These are phyloP conservation scores for Caenorhabditis doughertyi DNA, from an alignment of 2,888 invertebrate genomes.

Conservation along the genomic window DNA sequence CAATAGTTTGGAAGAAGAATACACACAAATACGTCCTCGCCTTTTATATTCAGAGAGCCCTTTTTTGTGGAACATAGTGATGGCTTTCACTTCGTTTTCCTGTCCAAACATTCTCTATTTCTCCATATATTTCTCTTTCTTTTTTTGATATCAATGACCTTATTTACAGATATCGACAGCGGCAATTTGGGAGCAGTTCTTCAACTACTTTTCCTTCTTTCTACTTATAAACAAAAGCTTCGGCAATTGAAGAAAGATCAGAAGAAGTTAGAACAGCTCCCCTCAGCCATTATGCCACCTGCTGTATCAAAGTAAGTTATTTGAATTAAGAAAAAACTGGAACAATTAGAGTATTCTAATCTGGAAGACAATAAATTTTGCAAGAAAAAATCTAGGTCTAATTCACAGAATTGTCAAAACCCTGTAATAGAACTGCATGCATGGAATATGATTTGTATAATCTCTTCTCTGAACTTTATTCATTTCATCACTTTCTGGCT, in stretches of 20 bases:
- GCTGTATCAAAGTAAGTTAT: conserved; percentile 59
- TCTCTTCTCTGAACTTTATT: neutral
- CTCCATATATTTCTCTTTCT: neutral
- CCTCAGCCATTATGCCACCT: conserved; percentile 52
- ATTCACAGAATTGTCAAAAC: no score
- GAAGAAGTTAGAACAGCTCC: conserved; percentile 54
- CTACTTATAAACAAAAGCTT: conserved; percentile 88
- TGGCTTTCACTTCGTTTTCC: conserved; percentile 32
- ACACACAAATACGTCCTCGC: conserved; percentile 24
- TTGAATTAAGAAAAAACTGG: neutral
- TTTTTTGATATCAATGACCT: neutral
- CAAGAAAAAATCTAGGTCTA: no score
- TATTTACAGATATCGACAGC: conserved; percentile 89
- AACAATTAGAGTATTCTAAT: no score
- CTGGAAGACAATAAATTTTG: neutral
- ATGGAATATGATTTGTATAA: no score
- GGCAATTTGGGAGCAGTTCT: conserved; percentile 95
- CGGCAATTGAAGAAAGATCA: conserved; percentile 68
- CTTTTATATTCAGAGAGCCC: conserved; percentile 26
- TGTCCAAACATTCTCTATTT: neutral
- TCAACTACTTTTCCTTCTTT: conserved; percentile 95
- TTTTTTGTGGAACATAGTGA: no score
- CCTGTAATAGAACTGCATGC: no score
- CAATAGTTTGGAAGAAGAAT: conserved; percentile 40
- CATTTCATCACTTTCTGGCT: conserved; percentile 9